Evolutionary conservation across 2,888 invertebrate genomes (phyloP).

Genomic region (Teleogryllus oceanicus): DNA sequence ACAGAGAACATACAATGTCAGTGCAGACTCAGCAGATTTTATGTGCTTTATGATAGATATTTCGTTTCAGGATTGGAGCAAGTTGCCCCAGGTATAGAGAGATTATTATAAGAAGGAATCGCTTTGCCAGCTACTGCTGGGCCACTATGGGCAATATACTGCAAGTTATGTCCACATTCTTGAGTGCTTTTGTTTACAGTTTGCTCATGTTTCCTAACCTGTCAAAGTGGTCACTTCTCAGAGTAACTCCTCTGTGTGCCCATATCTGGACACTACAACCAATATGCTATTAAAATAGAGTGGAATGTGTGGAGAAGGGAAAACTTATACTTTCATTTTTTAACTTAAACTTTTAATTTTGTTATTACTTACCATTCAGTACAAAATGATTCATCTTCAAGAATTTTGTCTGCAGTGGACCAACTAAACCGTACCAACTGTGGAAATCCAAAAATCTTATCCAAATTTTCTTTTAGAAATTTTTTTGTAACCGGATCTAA

Average conservation of each 20-base stretch:
- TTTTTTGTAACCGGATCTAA: constrained; percentile 90
- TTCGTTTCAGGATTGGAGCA: no score
- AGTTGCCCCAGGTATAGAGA: no score
- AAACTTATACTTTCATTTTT: not conserved
- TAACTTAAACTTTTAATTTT: not conserved
- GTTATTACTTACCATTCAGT: constrained; percentile 65
- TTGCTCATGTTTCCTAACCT: no score
- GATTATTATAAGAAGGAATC: no score
- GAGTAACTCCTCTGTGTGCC: not conserved
- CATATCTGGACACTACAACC: not conserved
- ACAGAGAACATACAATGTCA: no score
- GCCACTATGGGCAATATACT: no score
- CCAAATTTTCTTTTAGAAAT: constrained; percentile 76
- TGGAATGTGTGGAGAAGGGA: not conserved
- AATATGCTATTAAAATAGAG: not conserved
- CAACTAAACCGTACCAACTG: constrained; percentile 93
- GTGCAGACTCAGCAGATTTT: no score
- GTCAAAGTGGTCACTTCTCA: no score
- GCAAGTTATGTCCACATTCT: no score
- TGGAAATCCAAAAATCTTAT: constrained; percentile 92
- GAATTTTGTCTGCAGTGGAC: constrained; percentile 85
- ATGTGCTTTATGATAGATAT: no score
- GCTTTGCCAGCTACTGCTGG: no score
- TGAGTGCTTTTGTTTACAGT: no score
- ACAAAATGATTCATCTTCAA: constrained; percentile 68